phyloP scores from a whole-genome alignment of 2,888 invertebrate genomes.

The Acanthosepion pharaonis region DNA sequence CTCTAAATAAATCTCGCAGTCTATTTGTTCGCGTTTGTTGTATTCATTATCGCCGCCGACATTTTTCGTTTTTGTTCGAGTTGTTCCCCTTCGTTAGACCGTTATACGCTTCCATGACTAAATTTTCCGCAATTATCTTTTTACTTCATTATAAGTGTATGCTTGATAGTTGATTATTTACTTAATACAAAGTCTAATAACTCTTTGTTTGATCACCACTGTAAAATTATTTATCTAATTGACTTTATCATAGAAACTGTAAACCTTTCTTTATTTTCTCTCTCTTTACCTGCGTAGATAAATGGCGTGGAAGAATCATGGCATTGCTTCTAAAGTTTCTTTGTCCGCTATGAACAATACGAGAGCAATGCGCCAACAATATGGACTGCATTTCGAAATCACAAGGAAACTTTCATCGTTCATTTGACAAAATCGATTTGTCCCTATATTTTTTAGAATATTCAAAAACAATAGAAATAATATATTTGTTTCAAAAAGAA shows the following conservation, averaged over 20 bases:
- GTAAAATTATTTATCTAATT: conserved; percentile 23
- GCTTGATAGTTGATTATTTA: background rate
- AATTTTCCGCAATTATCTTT: background rate
- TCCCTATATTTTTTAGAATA: too few species aligned
- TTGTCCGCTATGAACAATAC: background rate
- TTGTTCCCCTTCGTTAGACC: background rate
- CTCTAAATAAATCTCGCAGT: background rate
- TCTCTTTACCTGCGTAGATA: background rate
- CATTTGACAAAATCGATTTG: background rate
- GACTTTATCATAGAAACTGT: background rate
- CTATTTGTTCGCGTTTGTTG: background rate
- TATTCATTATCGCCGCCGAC: background rate
- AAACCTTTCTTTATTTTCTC: background rate
- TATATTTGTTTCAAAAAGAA: too few species aligned
- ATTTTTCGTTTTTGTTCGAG: background rate
- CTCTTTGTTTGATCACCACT: background rate
- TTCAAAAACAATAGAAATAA: too few species aligned
- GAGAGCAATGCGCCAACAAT: background rate
- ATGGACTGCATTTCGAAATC: background rate
- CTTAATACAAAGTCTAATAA: background rate
- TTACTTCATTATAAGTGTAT: background rate
- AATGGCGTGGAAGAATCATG: background rate
- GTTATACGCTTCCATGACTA: background rate
- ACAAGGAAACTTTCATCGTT: background rate
- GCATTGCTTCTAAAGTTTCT: background rate